Evolutionary conservation across 2,797 vertebrate species (phyloP).

Genomic region (Pseudochirops cupreus): DNA sequence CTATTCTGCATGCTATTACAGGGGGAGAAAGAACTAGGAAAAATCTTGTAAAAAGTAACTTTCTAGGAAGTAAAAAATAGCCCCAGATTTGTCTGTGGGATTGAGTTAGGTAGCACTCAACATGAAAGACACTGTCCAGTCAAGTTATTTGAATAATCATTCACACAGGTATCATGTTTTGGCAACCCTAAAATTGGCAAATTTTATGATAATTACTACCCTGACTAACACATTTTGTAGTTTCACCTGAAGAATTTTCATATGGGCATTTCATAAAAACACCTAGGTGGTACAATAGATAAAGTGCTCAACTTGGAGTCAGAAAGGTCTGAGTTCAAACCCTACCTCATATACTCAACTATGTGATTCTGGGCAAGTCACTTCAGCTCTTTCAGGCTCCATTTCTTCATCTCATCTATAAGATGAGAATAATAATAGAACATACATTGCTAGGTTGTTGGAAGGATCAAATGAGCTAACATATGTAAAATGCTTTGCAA

Average conservation of each 20-base stretch:
- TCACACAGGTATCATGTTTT: not conserved
- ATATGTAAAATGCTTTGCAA: not conserved
- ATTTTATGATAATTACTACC: slow-evolving; percentile 15
- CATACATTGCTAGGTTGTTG: not conserved
- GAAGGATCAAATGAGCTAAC: not conserved
- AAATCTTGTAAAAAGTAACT: not conserved
- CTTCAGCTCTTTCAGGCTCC: not conserved
- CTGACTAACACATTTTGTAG: not conserved
- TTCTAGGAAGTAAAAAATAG: not conserved
- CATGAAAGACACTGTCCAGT: not conserved
- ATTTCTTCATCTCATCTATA: not conserved
- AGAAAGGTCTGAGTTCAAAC: not conserved
- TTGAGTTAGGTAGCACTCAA: not conserved
- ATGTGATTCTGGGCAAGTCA: not conserved
- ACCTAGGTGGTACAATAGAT: not conserved
- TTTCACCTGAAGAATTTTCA: not conserved
- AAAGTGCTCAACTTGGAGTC: not conserved
- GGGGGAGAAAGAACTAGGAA: too few relatives aligned
- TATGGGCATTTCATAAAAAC: not conserved
- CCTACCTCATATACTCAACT: not conserved
- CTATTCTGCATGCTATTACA: too few relatives aligned
- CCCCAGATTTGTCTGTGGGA: not conserved
- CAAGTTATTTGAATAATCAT: not conserved
- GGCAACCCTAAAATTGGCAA: not conserved
- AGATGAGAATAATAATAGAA: not conserved